Evolutionary conservation across 2,888 invertebrate genomes (phyloP).

Genomic region (Gymnoscelis rufifasciata): DNA sequence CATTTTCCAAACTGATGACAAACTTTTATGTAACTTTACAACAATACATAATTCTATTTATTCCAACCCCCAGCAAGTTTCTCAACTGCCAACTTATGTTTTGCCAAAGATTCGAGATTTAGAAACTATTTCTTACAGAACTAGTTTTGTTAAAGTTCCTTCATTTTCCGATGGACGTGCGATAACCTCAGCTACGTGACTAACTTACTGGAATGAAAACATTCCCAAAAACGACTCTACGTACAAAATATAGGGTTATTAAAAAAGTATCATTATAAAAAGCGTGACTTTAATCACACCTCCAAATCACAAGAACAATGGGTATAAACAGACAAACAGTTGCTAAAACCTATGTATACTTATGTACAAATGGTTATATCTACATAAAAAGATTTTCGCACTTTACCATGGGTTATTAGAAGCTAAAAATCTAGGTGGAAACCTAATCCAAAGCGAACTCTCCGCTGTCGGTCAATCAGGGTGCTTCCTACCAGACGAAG

Average conservation of each 20-base stretch:
- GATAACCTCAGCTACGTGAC: slow-evolving; percentile 10
- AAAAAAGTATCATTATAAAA: slow-evolving; percentile 3
- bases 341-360: slow-evolving; percentile 77
- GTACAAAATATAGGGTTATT: not conserved
- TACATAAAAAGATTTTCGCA: slow-evolving; percentile 49
- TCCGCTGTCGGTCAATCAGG: slow-evolving; percentile 58
- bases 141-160: slow-evolving; percentile 17
- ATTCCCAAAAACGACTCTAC: not conserved
- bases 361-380: slow-evolving; percentile 71
- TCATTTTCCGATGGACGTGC: slow-evolving; percentile 14
- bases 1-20: slow-evolving; percentile 14
- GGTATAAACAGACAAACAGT: slow-evolving; percentile 54
- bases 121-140: slow-evolving; percentile 23
- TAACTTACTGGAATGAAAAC: not conserved
- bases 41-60: slow-evolving; percentile 26
- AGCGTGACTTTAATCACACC: slow-evolving; percentile 48
- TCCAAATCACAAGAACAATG: slow-evolving; percentile 49
- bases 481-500: slow-evolving; percentile 59
- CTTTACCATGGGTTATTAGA: slow-evolving; percentile 28
- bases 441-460: slow-evolving; percentile 64
- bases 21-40: slow-evolving; percentile 20
- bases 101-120: slow-evolving; percentile 22
- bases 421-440: slow-evolving; percentile 62
- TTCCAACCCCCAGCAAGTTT: slow-evolving; percentile 25
- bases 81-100: slow-evolving; percentile 27